Evolutionary conservation across 2,888 invertebrate species (phyloP).

Genomic region (Anaspis maculata): DNA sequence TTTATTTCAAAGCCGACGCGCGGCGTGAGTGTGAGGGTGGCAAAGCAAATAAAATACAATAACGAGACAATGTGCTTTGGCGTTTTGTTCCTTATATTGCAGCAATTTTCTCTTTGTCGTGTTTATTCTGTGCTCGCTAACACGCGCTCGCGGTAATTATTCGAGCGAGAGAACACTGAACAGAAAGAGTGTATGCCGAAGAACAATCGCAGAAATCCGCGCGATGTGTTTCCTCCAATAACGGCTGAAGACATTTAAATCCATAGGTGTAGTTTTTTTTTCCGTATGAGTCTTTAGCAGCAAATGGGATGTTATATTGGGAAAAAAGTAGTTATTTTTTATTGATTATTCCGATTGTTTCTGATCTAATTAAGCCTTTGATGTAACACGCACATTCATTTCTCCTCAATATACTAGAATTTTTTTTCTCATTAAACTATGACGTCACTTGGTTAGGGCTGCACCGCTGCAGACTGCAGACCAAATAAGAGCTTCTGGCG

Average conservation of each 20-base stretch:
- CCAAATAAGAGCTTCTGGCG: too few species aligned
- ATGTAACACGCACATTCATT: too few species aligned
- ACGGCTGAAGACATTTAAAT: neutral
- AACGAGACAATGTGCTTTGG: slow-evolving; percentile 12
- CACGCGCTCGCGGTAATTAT: neutral
- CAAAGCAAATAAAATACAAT: neutral
- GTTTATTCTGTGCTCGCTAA: neutral
- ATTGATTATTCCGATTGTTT: too few species aligned
- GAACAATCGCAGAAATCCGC: neutral
- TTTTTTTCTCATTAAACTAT: too few species aligned
- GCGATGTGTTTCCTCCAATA: neutral
- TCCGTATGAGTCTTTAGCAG: neutral
- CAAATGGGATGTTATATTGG: neutral
- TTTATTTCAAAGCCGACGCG: slow-evolving; percentile 3
- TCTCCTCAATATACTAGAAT: too few species aligned
- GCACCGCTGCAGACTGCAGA: too few species aligned
- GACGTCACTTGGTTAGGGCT: too few species aligned
- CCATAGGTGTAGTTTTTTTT: neutral
- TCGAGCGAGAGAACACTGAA: neutral
- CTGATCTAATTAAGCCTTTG: too few species aligned
- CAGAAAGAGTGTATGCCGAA: neutral
- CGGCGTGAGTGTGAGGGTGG: neutral
- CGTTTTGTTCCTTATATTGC: slow-evolving; percentile 15
- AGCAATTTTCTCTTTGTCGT: neutral
- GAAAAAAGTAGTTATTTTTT: too few species aligned